Conservation (phyloP, 2,888 invertebrate genomes). For the Philereme transversata region DNA sequence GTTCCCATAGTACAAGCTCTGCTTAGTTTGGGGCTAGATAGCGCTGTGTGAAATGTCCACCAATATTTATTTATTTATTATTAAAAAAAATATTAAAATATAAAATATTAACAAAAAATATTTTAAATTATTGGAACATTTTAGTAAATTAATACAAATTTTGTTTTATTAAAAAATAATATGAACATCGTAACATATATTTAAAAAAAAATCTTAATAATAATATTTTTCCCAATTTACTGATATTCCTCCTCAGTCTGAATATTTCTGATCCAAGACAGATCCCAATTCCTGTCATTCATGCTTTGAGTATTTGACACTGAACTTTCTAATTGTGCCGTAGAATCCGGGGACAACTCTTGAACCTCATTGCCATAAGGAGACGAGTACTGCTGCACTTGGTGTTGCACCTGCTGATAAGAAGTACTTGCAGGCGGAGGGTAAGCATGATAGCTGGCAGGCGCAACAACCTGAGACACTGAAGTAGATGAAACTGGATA, state of each 20-base stretch:
- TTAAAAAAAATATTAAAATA: too few species aligned
- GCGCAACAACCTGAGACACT: constrained; percentile 32
- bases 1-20: too few species aligned
- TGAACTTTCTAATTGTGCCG: constrained; percentile 34
- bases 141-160: too few species aligned
- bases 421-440: constrained; percentile 39
- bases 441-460: constrained; percentile 42
- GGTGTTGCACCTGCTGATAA: constrained; percentile 44
- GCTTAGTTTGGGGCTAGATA: too few species aligned
- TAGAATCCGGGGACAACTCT: constrained; percentile 34
- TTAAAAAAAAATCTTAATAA: too few species aligned
- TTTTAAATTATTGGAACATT: too few species aligned
- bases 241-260: constrained; percentile 52
- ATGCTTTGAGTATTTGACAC: constrained; percentile 32
- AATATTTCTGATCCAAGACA: constrained; percentile 64
- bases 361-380: constrained; percentile 39
- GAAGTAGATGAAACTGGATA: constrained; percentile 45
- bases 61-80: too few species aligned
- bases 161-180: too few species aligned
- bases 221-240: constrained; percentile 20
- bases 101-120: too few species aligned
- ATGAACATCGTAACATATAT: too few species aligned
- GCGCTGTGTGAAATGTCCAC: too few species aligned
- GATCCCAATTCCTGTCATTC: constrained; percentile 54
- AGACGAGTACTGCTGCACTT: constrained; percentile 43